Conservation (phyloP, 2,113 vertebrate genomes). For the Triplophysa tibetana region DNA sequence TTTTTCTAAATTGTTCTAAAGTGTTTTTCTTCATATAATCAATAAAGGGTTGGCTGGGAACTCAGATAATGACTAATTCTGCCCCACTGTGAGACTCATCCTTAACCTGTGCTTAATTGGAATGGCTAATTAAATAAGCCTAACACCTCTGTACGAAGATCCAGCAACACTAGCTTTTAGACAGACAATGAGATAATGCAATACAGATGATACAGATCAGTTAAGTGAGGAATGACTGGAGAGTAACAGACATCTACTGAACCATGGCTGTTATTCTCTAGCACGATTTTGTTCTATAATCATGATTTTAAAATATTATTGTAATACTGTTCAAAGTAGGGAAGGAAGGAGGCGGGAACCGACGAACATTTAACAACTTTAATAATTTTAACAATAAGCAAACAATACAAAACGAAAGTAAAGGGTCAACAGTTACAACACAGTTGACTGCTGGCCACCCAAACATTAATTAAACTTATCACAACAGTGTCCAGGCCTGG, state of each 20-base stretch:
- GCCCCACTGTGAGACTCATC: slow-evolving; percentile 26
- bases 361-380: no score
- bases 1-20: not conserved
- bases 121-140: slow-evolving; percentile 37
- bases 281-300: not conserved
- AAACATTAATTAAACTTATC: no score
- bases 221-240: slow-evolving; percentile 7
- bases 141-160: slow-evolving; percentile 1
- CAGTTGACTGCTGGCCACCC: no score
- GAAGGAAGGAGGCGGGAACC: no score
- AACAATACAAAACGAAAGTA: no score
- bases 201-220: slow-evolving; percentile 5
- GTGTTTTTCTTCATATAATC: slow-evolving; percentile 21
- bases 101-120: slow-evolving; percentile 35
- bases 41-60: slow-evolving; percentile 5
- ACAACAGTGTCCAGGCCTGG: no score
- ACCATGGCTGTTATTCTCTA: not conserved
- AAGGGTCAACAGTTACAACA: no score
- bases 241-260: not conserved
- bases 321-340: no score
- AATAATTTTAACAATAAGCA: no score
- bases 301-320: no score
- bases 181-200: slow-evolving; percentile 39
- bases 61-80: slow-evolving; percentile 26
- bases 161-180: not conserved